Evolutionary conservation across 2,888 invertebrate species (phyloP).

Genomic region (Dynastes maya): DNA sequence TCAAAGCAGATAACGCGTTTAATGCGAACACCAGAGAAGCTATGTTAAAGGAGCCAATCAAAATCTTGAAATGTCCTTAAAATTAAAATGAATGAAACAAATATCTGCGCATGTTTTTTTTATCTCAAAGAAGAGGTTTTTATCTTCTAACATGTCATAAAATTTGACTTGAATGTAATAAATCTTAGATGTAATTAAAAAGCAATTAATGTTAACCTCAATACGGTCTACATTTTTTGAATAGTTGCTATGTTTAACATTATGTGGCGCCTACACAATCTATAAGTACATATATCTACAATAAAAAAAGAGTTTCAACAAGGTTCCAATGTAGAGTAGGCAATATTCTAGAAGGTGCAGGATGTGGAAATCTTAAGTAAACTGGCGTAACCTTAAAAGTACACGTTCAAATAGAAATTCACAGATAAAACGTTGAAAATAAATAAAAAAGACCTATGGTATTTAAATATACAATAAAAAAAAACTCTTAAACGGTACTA

Average conservation of each 20-base stretch:
- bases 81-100: not conserved
- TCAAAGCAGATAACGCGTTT: no score
- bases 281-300: not conserved
- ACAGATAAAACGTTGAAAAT: not conserved
- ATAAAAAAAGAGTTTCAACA: no score
- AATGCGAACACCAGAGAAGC: no score
- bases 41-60: no score
- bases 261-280: slow-evolving; percentile 4
- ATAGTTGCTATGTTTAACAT: not conserved
- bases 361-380: no score
- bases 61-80: not conserved
- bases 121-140: not conserved
- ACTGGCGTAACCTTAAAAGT: no score
- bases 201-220: slow-evolving; percentile 1
- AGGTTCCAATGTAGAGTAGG: no score
- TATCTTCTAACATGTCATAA: not conserved
- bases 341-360: no score
- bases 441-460: not conserved
- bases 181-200: not conserved
- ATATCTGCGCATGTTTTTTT: not conserved
- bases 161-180: not conserved
- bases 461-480: not conserved
- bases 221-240: slow-evolving; percentile 7
- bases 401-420: not conserved
- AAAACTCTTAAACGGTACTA: not conserved